These are phyloP conservation scores for Microplitis mediator DNA, from an alignment of 1,140 invertebrate species.

Conservation along the genomic window DNA sequence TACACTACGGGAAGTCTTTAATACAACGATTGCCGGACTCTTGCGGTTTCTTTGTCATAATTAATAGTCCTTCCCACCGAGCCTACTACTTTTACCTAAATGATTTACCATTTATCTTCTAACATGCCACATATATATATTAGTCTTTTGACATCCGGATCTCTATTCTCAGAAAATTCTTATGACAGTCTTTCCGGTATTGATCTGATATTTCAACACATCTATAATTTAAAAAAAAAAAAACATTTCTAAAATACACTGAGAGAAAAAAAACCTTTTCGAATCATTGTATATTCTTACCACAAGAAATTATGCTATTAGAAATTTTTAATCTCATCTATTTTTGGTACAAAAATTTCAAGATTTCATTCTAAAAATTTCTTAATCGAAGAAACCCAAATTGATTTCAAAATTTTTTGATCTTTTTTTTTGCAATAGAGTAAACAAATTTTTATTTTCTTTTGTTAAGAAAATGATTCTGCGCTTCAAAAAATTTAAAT, in stretches of 20 bases:
- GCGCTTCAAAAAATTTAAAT: too few species aligned
- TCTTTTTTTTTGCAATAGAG: too few species aligned
- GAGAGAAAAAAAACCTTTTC: too few species aligned
- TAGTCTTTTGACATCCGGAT: constrained; percentile 46
- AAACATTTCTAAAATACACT: neutral
- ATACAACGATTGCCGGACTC: constrained; percentile 30
- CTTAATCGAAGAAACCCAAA: too few species aligned
- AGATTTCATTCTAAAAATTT: too few species aligned
- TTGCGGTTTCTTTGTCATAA: constrained; percentile 59
- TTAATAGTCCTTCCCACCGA: constrained; percentile 59
- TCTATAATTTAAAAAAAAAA: neutral
- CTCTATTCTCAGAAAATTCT: constrained; percentile 41
- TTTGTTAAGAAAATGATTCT: too few species aligned
- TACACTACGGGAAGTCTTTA: constrained; percentile 11
- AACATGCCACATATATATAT: constrained; percentile 13
- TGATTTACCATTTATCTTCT: constrained; percentile 51
- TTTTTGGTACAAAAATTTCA: too few species aligned
- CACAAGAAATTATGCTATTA: too few species aligned
- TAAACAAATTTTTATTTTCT: too few species aligned
- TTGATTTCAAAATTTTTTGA: too few species aligned
- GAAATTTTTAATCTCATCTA: too few species aligned
- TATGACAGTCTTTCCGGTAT: constrained; percentile 17
- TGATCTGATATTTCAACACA: neutral
- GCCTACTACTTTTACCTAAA: constrained; percentile 55
- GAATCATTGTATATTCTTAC: too few species aligned